phyloP scores from a whole-genome alignment of 2,888 invertebrate genomes.

The Heteromurus nitidus region DNA sequence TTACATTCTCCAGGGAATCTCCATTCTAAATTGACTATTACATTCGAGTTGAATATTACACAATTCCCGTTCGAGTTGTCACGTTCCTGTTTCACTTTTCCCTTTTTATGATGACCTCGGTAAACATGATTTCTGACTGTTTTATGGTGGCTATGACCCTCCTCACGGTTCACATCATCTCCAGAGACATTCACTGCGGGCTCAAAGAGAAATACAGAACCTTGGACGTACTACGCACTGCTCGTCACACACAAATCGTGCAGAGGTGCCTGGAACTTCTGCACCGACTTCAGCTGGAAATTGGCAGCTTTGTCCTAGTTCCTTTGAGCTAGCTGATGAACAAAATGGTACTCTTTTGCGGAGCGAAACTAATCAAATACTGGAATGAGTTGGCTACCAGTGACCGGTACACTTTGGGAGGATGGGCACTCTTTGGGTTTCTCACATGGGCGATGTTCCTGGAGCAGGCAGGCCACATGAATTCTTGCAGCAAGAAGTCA shows the following conservation, averaged over 20 bases:
- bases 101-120: constrained; percentile 20
- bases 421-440: constrained; percentile 29
- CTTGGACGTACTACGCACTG: constrained; percentile 23
- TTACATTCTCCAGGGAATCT: neutral
- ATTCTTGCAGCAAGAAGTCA: constrained; percentile 7
- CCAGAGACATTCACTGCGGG: constrained; percentile 28
- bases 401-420: neutral
- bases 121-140: neutral
- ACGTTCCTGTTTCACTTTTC: neutral
- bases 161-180: constrained; percentile 23
- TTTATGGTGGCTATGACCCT: neutral
- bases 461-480: constrained; percentile 25
- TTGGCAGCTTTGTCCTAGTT: constrained; percentile 12
- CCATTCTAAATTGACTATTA: constrained; percentile 49
- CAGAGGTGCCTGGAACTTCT: constrained; percentile 27
- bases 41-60: constrained; percentile 37
- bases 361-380: constrained; percentile 45
- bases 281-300: constrained; percentile 6
- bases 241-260: constrained; percentile 7
- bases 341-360: constrained; percentile 45
- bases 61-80: neutral
- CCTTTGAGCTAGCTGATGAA: constrained; percentile 42
- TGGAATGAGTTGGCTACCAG: constrained; percentile 7
- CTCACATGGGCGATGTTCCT: constrained; percentile 16
- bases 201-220: constrained; percentile 38